Conservation (phyloP, 2,113 vertebrate genomes). For the Jacana jacana region DNA sequence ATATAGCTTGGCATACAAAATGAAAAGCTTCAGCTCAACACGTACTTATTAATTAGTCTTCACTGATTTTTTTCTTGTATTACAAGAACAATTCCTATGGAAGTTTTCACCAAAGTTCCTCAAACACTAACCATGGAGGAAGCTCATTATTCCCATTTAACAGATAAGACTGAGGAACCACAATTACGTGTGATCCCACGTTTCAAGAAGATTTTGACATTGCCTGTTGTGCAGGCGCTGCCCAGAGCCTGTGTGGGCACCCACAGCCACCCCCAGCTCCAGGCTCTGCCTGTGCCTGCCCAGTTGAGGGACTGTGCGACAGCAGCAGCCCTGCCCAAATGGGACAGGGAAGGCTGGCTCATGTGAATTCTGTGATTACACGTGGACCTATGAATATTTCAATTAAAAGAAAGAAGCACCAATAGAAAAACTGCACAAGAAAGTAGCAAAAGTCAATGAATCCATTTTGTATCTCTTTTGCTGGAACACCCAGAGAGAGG, state of each 20-base stretch:
- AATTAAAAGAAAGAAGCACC: neutral
- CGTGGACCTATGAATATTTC: neutral
- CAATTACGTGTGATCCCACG: fast-evolving
- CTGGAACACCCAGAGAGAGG: neutral
- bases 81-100: neutral
- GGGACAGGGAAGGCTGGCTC: neutral
- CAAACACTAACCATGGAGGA: neutral
- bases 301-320: fast-evolving
- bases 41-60: neutral
- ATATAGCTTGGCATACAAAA: neutral
- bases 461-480: neutral
- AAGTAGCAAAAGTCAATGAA: neutral
- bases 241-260: neutral
- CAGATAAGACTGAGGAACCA: neutral
- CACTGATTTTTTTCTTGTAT: neutral
- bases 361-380: neutral
- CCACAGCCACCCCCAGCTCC: fast-evolving
- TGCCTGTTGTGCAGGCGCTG: fast-evolving
- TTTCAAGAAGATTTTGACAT: neutral
- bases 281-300: neutral
- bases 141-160: neutral
- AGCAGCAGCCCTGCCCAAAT: neutral
- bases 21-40: neutral
- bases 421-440: neutral
- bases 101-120: neutral